Conservation (phyloP, 2,113 vertebrate genomes). For the Genyomyrus donnyi region DNA sequence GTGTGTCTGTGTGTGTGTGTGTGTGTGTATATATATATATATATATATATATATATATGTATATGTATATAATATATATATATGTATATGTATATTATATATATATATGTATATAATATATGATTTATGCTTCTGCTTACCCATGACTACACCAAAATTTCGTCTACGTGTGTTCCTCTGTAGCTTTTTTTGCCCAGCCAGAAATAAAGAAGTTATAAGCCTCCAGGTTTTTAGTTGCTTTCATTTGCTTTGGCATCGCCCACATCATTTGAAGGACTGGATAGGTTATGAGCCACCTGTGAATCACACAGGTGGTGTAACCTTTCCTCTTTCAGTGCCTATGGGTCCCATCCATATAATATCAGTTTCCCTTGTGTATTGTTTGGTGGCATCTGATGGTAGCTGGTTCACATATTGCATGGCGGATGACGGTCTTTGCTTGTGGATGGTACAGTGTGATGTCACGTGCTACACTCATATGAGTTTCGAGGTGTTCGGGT, state of each 20-base stretch:
- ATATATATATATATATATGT: too few species aligned
- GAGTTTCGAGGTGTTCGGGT: neutral
- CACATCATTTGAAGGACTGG: neutral
- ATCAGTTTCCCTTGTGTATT: neutral
- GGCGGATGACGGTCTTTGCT: neutral
- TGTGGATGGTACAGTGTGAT: neutral
- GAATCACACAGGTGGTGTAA: too few species aligned
- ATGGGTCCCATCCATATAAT: neutral
- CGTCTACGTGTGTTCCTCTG: neutral
- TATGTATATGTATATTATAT: too few species aligned
- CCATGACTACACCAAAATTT: neutral
- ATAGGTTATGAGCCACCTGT: neutral
- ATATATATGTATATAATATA: too few species aligned
- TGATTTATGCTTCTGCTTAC: too few species aligned
- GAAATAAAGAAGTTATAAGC: neutral
- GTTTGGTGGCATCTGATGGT: neutral
- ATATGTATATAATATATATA: accelerated
- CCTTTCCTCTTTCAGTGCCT: neutral
- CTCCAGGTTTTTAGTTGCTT: neutral
- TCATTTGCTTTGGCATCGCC: neutral
- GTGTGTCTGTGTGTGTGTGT: too few species aligned
- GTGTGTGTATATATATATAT: accelerated
- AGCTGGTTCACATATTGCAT: neutral
- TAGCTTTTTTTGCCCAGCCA: neutral
- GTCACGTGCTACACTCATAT: neutral